Evolutionary conservation across 2,888 invertebrate genomes (phyloP), one percentile per base, ranked within the genome.

Genomic region (Onthophagus sagittarius): DNA sequence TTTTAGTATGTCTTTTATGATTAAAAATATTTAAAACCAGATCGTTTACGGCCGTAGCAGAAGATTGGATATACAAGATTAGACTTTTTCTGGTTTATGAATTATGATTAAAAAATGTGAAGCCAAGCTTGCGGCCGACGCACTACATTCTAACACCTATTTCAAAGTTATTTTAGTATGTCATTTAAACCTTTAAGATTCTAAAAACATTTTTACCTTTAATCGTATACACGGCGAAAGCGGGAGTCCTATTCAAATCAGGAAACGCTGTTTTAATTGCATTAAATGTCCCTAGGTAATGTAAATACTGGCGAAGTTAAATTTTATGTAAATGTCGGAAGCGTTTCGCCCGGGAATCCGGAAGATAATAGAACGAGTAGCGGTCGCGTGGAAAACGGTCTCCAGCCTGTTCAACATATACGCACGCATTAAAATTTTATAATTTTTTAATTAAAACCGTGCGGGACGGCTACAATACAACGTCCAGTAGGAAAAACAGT

Each of bases 391-490:
- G 67, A 67, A 67, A 67, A 67, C n/a, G 67, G 67, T n/a, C 32
- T 67, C 23, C 64, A 11, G 64, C 23, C 64, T 23, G 67, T 67
- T 67, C 67, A 67, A 67, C 67, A 67, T 67, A 67, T 67, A 15
- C 32, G 2, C 32, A 67, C 23, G 23, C 67, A 67, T 67, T 67
- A 67, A 67, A 67, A 67, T 67, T 67, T 67, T 67, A 67, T 67
- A 67, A 67, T 67, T 67, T 67, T 67, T 67, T 67, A 67, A 67
- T 67, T 67, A 67, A 67, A 67, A 67, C 15, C 31, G 65, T 53
- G 31, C 23, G 23, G 9, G 31, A 23, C 23, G n/a, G 9, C 15
- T 32, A n/a, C 67, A 32, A 31, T 31, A 31, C 67, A 67, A 67
- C 67, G 67, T 9, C 2, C 23, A 23, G 67, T 15, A 23, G 39